A percentile compares a stretch with the other conserved stretches of the same genome.
Evolutionary conservation across 64 coral and sea anemone species (phyloP).

Genomic region (Stichodactyla mertensii): DNA sequence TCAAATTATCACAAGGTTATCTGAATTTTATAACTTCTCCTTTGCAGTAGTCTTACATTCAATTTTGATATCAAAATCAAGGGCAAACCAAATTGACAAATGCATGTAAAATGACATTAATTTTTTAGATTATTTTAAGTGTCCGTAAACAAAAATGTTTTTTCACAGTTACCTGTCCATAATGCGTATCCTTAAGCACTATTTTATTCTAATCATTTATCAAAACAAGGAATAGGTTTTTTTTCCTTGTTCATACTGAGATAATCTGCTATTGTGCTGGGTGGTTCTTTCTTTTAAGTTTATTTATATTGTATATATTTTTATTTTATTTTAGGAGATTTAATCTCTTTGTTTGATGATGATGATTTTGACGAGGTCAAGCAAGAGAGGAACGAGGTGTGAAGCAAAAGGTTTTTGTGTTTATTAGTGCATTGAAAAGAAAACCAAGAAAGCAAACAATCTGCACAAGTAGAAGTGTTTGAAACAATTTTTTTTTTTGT

Average conservation of each 20-base stretch:
- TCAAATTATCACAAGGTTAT: neutral
- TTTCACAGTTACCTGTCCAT: neutral
- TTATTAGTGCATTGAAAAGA: neutral
- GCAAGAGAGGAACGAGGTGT: conserved; percentile 78
- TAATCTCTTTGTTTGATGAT: conserved; percentile 89
- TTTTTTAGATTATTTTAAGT: neutral
- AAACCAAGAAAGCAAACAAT: neutral
- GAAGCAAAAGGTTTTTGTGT: no score
- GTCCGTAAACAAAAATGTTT: neutral
- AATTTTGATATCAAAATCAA: neutral
- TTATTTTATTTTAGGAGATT: conserved; percentile 49
- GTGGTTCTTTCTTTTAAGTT: neutral
- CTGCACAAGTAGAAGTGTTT: no score
- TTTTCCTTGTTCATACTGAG: no score
- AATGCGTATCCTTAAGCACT: neutral
- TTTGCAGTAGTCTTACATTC: neutral
- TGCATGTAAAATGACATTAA: neutral
- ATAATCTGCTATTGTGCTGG: neutral
- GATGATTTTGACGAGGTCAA: conserved; percentile 87
- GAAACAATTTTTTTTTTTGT: no score
- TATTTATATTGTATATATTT: neutral
- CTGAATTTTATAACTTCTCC: neutral
- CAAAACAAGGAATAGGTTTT: no score
- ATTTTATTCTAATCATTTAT: no score
- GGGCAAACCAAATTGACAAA: neutral